Percentiles rank a stretch among this genome's conserved stretches.
Evolutionary conservation across 2,888 invertebrate genomes (phyloP).

Genomic region (Arctia plantaginis): DNA sequence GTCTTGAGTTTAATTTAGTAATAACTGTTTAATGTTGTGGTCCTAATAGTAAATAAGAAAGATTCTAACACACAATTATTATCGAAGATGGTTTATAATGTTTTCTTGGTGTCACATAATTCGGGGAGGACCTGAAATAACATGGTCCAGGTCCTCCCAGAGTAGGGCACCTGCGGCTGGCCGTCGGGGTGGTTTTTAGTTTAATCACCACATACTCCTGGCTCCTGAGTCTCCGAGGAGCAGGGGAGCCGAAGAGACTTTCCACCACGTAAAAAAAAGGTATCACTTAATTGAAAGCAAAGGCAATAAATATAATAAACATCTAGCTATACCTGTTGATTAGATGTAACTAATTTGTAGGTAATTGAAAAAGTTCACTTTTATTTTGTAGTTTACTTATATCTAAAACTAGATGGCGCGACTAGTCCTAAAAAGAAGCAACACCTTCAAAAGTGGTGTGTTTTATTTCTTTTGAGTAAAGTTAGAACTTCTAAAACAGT

Average conservation of each 20-base stretch:
- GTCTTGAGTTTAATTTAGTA: not conserved
- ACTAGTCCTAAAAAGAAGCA: conserved; percentile 48
- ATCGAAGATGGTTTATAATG: no score
- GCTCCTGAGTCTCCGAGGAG: no score
- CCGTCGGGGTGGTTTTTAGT: no score
- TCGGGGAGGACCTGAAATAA: no score
- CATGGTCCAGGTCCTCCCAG: no score
- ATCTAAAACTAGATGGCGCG: conserved; percentile 69
- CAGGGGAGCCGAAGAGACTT: no score
- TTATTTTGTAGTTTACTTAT: conserved; percentile 26
- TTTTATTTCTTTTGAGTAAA: not conserved
- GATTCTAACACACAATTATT: no score
- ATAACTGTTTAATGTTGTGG: not conserved
- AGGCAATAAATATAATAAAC: not conserved
- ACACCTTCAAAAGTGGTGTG: not conserved
- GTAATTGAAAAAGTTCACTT: not conserved
- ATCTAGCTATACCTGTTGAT: not conserved
- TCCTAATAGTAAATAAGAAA: not conserved
- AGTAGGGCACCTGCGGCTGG: no score
- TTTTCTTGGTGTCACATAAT: no score
- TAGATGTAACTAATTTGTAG: not conserved
- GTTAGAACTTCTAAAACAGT: not conserved
- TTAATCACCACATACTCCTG: no score
- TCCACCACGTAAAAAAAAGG: no score
- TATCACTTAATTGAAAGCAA: not conserved